A percentile compares a stretch with the other conserved stretches of the same genome.
Evolutionary conservation across 2,888 invertebrate species (phyloP).

Genomic region (Trichogramma dendrolimi): DNA sequence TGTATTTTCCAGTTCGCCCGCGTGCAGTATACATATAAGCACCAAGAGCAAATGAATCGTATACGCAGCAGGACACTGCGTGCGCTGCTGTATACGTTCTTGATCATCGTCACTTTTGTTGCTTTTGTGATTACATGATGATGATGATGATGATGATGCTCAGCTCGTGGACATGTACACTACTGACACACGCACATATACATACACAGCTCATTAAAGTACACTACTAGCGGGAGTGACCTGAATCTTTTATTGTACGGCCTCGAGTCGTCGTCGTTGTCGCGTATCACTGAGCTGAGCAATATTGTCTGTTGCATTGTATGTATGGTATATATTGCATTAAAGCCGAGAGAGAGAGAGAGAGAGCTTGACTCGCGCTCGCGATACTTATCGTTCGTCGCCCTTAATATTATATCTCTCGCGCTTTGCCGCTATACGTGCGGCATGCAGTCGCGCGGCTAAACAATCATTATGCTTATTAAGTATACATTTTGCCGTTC

Average conservation of each 20-base stretch:
- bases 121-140: no score
- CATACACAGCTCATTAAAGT: constrained; percentile 37
- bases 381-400: constrained; percentile 30
- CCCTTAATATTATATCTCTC: constrained; percentile 37
- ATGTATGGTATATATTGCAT: no score
- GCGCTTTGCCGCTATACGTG: no score
- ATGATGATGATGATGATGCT: no score
- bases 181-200: not conserved
- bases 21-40: no score
- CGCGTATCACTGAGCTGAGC: constrained; percentile 14
- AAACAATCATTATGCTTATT: constrained; percentile 48
- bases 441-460: constrained; percentile 30
- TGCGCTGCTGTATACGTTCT: constrained; percentile 9
- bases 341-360: no score
- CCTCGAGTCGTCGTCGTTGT: constrained; percentile 31
- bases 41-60: not conserved
- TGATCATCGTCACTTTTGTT: constrained; percentile 18
- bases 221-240: constrained; percentile 39
- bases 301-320: no score
- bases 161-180: not conserved
- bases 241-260: constrained; percentile 45
- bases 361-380: not conserved
- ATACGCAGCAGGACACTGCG: constrained; percentile 9
- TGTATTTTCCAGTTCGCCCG: no score
- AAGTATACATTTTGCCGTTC: constrained; percentile 23